phyloP scores from a whole-genome alignment of 2,888 invertebrate species.

The Pyrochroa serraticornis region DNA sequence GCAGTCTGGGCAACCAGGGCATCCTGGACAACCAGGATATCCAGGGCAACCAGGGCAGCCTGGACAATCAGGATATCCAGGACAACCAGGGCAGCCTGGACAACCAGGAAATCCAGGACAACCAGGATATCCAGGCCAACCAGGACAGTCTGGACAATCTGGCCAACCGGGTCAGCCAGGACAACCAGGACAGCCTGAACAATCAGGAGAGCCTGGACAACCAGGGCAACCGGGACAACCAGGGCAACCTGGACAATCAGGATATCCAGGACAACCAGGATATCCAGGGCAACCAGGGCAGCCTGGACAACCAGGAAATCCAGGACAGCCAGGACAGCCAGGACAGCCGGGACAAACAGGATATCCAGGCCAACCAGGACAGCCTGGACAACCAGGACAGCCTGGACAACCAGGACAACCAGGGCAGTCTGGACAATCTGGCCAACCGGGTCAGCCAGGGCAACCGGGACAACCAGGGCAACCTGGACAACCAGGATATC shows the following conservation, averaged over 20 bases:
- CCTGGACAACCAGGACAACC: constrained; percentile 19
- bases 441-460: constrained; percentile 10
- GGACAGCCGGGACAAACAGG: constrained; percentile 5
- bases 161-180: constrained; percentile 24
- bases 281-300: constrained; percentile 20
- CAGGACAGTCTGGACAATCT: constrained; percentile 14
- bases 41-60: constrained; percentile 14
- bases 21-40: constrained; percentile 20
- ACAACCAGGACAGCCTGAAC: constrained; percentile 26
- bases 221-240: constrained; percentile 30
- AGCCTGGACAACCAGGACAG: not conserved
- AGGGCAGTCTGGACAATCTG: constrained; percentile 20
- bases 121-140: constrained; percentile 21
- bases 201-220: constrained; percentile 4
- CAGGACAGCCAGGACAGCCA: constrained; percentile 20
- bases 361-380: constrained; percentile 40
- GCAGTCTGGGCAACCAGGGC: constrained; percentile 8
- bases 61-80: constrained; percentile 12
- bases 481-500: constrained; percentile 20
- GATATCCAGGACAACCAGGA: constrained; percentile 10
- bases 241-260: constrained; percentile 22
- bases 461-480: constrained; percentile 15
- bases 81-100: constrained; percentile 17
- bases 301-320: constrained; percentile 19
- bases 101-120: constrained; percentile 18